phyloP scores from a whole-genome alignment of 2,797 vertebrate species.

The Forpus xanthops region DNA sequence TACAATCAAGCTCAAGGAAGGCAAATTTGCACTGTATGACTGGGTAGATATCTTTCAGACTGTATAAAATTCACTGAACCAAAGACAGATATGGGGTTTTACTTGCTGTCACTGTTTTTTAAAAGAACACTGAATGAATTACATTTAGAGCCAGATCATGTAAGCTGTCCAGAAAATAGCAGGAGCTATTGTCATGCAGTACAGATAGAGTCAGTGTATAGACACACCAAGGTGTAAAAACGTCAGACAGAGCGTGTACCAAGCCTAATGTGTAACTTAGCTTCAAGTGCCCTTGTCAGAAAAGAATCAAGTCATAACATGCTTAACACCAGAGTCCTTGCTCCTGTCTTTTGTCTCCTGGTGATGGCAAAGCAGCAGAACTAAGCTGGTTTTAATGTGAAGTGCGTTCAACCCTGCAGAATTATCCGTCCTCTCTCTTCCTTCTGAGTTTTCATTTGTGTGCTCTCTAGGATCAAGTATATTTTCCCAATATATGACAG shows the following conservation, averaged over 20 bases:
- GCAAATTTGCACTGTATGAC: background rate
- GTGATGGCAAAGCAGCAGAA: background rate
- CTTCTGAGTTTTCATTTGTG: background rate
- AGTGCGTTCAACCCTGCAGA: background rate
- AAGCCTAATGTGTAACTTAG: background rate
- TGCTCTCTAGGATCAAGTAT: background rate
- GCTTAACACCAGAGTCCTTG: background rate
- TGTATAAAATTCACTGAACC: background rate
- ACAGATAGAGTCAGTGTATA: fast-evolving
- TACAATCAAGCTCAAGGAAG: background rate
- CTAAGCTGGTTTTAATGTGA: background rate
- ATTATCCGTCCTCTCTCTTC: background rate
- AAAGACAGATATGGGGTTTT: background rate
- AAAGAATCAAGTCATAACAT: background rate
- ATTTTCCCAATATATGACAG: background rate
- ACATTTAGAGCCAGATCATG: background rate
- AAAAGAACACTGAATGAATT: background rate
- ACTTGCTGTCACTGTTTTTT: background rate
- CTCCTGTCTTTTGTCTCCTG: background rate
- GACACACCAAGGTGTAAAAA: fast-evolving
- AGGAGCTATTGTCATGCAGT: background rate
- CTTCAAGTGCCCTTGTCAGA: background rate
- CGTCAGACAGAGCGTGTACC: background rate
- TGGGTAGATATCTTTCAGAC: background rate
- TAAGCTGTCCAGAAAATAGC: background rate